Evolutionary conservation across 2,113 vertebrate species (phyloP).

Genomic region (Neotragus pygmaeus): DNA sequence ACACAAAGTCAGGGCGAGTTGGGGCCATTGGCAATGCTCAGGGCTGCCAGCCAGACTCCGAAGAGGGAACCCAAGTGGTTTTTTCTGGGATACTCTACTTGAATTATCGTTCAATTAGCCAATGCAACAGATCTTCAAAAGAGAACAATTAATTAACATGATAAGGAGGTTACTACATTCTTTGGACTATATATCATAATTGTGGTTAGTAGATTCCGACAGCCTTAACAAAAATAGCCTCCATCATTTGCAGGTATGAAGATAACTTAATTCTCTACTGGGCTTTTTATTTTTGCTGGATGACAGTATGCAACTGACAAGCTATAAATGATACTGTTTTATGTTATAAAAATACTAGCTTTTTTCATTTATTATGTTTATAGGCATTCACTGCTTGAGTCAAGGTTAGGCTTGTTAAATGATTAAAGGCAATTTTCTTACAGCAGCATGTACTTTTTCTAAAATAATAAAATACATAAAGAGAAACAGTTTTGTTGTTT

Average conservation of each 20-base stretch:
- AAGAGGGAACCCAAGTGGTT: constrained; percentile 38
- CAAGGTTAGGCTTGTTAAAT: constrained; percentile 68
- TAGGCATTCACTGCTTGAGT: constrained; percentile 67
- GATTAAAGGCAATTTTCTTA: constrained; percentile 76
- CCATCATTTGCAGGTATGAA: constrained; percentile 50
- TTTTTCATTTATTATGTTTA: constrained; percentile 71
- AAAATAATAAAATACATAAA: constrained; percentile 71
- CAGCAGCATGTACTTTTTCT: constrained; percentile 76
- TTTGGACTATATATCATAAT: constrained; percentile 53
- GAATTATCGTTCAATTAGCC: constrained; percentile 72
- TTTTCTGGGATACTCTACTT: constrained; percentile 56
- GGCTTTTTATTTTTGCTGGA: constrained; percentile 52
- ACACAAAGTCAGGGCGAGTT: background rate
- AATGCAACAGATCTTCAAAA: constrained; percentile 55
- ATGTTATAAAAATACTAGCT: constrained; percentile 83
- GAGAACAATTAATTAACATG: constrained; percentile 40
- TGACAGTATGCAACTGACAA: constrained; percentile 38
- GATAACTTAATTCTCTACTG: constrained; percentile 62
- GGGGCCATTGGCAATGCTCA: constrained; percentile 44
- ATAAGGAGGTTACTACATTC: constrained; percentile 38
- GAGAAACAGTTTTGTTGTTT: constrained; percentile 66
- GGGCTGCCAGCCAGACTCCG: constrained; percentile 62
- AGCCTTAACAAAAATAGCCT: constrained; percentile 56
- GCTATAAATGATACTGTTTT: constrained; percentile 72
- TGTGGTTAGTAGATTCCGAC: constrained; percentile 59